Conservation (phyloP, 2,797 vertebrate genomes). For the Prionace glauca region DNA sequence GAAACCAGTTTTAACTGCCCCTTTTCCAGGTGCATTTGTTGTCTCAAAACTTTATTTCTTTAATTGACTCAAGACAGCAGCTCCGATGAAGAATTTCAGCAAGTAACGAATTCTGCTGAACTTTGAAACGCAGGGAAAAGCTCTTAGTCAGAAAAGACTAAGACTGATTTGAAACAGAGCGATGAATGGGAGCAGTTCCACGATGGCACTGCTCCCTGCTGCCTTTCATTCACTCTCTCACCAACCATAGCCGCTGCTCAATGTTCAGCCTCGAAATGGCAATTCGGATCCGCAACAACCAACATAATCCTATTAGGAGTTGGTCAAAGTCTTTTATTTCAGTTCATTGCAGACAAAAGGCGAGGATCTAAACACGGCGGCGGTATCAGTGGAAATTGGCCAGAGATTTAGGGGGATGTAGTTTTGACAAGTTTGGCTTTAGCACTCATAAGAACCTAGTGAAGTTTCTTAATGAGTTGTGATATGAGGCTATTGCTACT, state of each 20-base stretch:
- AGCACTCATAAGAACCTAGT: not conserved
- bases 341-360: slow-evolving; percentile 43
- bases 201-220: not conserved
- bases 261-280: slow-evolving; percentile 43
- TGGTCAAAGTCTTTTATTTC: slow-evolving; percentile 44
- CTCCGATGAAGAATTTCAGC: not conserved
- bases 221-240: not conserved
- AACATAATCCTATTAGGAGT: slow-evolving; percentile 59
- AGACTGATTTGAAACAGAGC: not conserved
- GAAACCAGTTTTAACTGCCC: no score
- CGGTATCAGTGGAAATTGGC: not conserved
- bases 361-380: not conserved
- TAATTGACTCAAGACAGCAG: not conserved
- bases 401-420: not conserved
- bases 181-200: not conserved
- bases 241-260: not conserved
- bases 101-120: not conserved
- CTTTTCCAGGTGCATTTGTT: not conserved
- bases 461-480: not conserved
- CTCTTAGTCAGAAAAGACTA: not conserved
- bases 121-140: not conserved
- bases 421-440: slow-evolving; percentile 5
- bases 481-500: not conserved
- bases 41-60: not conserved
- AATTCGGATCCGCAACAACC: slow-evolving; percentile 47